Evolutionary conservation across 2,797 vertebrate species (phyloP).

Genomic region (Gallinago solitaria): DNA sequence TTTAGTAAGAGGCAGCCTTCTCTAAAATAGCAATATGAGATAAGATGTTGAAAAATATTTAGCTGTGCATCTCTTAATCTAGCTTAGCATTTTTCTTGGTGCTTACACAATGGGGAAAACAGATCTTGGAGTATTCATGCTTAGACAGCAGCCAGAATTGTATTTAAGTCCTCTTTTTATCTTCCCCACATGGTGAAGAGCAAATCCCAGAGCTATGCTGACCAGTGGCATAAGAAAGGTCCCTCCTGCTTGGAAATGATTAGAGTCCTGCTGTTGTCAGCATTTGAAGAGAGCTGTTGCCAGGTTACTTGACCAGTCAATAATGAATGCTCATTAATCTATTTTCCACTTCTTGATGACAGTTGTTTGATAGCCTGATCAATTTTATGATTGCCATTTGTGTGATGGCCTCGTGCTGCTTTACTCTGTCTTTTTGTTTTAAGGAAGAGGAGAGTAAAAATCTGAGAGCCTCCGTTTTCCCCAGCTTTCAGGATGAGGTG

Average conservation of each 20-base stretch:
- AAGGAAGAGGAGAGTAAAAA: not conserved
- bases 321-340: slow-evolving; percentile 43
- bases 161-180: not conserved
- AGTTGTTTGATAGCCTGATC: slow-evolving; percentile 50
- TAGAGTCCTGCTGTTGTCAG: slow-evolving; percentile 11
- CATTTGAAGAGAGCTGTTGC: not conserved
- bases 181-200: not conserved
- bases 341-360: not conserved
- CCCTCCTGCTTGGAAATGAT: not conserved
- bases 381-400: slow-evolving; percentile 37
- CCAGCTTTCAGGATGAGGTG: not conserved
- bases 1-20: not conserved
- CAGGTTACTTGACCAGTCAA: slow-evolving; percentile 27
- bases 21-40: not conserved
- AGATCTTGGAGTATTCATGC: not conserved
- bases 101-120: not conserved
- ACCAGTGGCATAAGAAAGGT: not conserved
- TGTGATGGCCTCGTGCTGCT: slow-evolving; percentile 8
- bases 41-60: not conserved
- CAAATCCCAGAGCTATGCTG: not conserved
- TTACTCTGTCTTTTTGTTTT: not conserved
- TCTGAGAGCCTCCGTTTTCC: not conserved
- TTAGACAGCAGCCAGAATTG: not conserved
- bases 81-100: not conserved
- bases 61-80: not conserved